Conservation (phyloP, 2,797 vertebrate genomes). For the Pachyuromys duprasi region DNA sequence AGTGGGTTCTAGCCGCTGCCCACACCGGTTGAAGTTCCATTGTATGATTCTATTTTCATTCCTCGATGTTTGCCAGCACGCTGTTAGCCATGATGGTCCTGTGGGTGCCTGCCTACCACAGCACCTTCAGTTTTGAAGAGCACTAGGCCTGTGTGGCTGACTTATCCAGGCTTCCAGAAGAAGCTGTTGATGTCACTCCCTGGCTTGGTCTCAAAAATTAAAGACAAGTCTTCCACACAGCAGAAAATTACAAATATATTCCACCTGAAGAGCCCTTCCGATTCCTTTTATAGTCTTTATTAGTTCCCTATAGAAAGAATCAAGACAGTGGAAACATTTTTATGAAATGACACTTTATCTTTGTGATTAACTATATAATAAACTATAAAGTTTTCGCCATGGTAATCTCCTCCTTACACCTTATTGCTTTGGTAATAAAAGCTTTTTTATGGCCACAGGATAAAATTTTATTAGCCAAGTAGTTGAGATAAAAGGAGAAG, state of each 20-base stretch:
- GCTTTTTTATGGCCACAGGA: slow-evolving; percentile 73
- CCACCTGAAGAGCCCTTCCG: slow-evolving; percentile 16
- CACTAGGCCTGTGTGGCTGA: neutral
- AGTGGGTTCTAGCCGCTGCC: neutral
- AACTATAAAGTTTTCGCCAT: slow-evolving; percentile 32
- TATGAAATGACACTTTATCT: slow-evolving; percentile 74
- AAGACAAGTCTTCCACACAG: neutral
- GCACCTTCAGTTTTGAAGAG: neutral
- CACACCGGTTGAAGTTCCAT: neutral
- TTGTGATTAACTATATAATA: slow-evolving; percentile 76
- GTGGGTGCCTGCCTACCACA: neutral
- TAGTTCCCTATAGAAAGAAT: slow-evolving; percentile 58
- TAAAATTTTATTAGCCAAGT: slow-evolving; percentile 69
- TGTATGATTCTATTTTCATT: slow-evolving; percentile 8
- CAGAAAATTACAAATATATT: slow-evolving; percentile 23
- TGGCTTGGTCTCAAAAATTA: neutral
- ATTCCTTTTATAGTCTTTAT: neutral
- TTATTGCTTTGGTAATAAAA: slow-evolving; percentile 79
- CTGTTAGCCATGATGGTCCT: fast-evolving
- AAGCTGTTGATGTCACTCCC: neutral
- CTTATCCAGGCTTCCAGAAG: neutral
- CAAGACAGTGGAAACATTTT: slow-evolving; percentile 63
- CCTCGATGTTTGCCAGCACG: neutral
- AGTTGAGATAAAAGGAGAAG: slow-evolving; percentile 72
- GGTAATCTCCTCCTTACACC: slow-evolving; percentile 67